Percentiles rank a stretch among this genome's conserved stretches.
Conservation (phyloP, 2,113 vertebrate genomes). For the Maccullochella peelii region DNA sequence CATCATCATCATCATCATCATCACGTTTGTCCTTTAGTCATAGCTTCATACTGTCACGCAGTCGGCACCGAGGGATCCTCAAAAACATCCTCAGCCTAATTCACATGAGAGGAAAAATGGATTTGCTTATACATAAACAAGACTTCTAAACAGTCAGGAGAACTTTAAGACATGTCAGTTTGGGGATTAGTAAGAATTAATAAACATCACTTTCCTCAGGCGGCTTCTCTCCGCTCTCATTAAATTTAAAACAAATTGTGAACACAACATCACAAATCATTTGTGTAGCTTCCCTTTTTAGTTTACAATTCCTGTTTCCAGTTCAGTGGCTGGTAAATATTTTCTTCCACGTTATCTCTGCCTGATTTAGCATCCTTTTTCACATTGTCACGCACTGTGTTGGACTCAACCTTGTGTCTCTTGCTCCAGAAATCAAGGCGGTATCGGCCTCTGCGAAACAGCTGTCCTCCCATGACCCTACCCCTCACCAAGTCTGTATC, state of each 20-base stretch:
- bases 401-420: conserved; percentile 19
- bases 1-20: too few species aligned
- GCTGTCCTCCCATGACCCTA: conserved; percentile 85
- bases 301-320: conserved; percentile 47
- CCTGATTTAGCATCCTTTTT: not conserved
- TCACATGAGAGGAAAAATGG: conserved; percentile 16
- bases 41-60: conserved; percentile 25
- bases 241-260: conserved; percentile 38
- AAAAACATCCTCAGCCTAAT: conserved; percentile 25
- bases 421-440: conserved; percentile 75
- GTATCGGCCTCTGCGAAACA: conserved; percentile 79
- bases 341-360: conserved; percentile 23
- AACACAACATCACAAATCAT: conserved; percentile 29
- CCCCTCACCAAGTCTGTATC: conserved; percentile 95
- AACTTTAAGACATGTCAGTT: conserved; percentile 41
- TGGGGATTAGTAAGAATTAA: conserved; percentile 63
- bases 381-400: not conserved
- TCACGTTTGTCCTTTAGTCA: conserved; percentile 27
- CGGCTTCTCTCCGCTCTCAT: conserved; percentile 15
- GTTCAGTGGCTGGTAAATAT: not conserved
- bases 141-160: conserved; percentile 34
- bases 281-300: conserved; percentile 44
- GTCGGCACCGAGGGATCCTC: not conserved
- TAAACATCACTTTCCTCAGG: conserved; percentile 50
- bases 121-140: conserved; percentile 50